phyloP scores from a whole-genome alignment of 2,113 vertebrate genomes.

The Rhinogobius similis region DNA sequence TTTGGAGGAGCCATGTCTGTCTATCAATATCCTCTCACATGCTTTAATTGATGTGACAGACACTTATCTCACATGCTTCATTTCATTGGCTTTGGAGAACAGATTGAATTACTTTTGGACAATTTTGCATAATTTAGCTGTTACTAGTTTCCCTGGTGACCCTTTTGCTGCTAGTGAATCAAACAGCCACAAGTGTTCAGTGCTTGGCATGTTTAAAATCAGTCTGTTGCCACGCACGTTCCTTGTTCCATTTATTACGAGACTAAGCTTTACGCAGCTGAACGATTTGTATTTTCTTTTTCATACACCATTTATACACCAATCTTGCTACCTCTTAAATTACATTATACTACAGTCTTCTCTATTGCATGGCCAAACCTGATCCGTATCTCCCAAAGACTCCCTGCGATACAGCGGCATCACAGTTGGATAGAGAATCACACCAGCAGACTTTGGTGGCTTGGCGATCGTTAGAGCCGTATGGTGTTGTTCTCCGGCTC shows the following conservation, averaged over 20 bases:
- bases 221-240: background rate
- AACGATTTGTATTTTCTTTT: background rate
- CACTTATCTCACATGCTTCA: constrained; percentile 4
- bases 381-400: constrained; percentile 37
- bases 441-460: constrained; percentile 37
- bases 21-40: constrained; percentile 22
- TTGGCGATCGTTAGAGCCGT: constrained; percentile 59
- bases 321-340: constrained; percentile 25
- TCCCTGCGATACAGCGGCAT: constrained; percentile 35
- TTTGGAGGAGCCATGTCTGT: constrained; percentile 35
- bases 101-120: constrained; percentile 2
- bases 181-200: background rate
- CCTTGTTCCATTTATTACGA: background rate
- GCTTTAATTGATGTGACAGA: constrained; percentile 28
- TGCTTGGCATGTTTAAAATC: background rate
- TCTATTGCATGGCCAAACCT: constrained; percentile 44
- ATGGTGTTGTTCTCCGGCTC: constrained; percentile 35
- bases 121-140: background rate
- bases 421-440: constrained; percentile 38
- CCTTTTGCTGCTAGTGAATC: background rate
- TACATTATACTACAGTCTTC: constrained; percentile 31
- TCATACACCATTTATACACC: background rate
- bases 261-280: background rate
- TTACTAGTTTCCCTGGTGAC: background rate
- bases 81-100: constrained; percentile 1